Conservation (phyloP, 2,113 vertebrate genomes). For the Sylvilagus bachmani region DNA sequence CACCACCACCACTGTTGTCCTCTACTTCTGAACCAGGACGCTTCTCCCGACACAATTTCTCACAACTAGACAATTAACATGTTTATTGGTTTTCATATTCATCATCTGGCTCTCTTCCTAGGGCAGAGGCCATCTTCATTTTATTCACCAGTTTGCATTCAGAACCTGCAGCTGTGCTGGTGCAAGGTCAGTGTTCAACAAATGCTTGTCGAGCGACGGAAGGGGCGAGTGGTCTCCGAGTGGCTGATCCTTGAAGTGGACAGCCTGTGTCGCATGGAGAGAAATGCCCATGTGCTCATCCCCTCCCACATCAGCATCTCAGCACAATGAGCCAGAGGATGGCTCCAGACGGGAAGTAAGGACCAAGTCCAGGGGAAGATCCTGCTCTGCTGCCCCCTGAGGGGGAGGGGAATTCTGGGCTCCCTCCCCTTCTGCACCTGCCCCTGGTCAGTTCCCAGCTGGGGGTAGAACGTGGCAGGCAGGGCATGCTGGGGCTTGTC, state of each 20-base stretch:
- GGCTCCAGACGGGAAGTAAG: background rate
- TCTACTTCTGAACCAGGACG: background rate
- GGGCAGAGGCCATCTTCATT: background rate
- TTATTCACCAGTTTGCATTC: background rate
- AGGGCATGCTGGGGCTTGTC: constrained; percentile 67
- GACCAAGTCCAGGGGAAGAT: background rate
- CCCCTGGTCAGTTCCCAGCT: background rate
- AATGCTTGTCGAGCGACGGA: background rate
- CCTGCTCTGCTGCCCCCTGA: background rate
- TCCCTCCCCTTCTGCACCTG: background rate
- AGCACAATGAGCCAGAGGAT: background rate
- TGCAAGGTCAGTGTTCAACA: background rate
- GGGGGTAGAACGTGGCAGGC: background rate
- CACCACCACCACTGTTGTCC: background rate
- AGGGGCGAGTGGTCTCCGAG: background rate
- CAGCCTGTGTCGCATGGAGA: background rate
- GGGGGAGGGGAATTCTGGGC: background rate
- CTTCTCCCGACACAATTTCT: background rate
- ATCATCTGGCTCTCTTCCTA: background rate
- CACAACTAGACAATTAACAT: background rate
- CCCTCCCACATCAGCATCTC: background rate
- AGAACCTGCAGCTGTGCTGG: background rate
- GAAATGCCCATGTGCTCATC: background rate
- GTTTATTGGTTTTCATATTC: constrained; percentile 12
- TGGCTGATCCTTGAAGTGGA: background rate